A percentile compares a stretch with the other conserved stretches of the same genome.
phyloP scores from a whole-genome alignment of 2,888 invertebrate species.

The Xanthorhoe spadicearia region DNA sequence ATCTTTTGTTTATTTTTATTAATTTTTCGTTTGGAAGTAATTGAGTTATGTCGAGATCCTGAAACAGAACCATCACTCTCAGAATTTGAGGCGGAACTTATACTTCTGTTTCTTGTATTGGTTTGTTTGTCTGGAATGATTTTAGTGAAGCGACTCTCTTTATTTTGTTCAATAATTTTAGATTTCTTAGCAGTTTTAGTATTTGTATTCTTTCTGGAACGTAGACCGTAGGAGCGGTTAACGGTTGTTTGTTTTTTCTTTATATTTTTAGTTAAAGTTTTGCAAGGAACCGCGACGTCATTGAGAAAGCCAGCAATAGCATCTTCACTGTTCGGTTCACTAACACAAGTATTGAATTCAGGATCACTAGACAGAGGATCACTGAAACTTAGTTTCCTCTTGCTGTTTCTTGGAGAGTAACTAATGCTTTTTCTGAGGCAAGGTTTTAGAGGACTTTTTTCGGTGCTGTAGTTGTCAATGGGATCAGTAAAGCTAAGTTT shows the following conservation, averaged over 20 bases:
- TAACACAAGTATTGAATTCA: not conserved
- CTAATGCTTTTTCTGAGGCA: not conserved
- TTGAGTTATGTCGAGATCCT: not conserved
- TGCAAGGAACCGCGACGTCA: not conserved
- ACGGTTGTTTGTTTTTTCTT: conserved; percentile 2
- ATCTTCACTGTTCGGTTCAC: conserved; percentile 13
- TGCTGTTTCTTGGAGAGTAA: not conserved
- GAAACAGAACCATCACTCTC: not conserved
- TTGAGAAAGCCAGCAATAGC: conserved; percentile 11
- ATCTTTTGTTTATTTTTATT: not conserved
- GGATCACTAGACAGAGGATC: conserved; percentile 6
- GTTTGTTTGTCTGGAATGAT: not conserved
- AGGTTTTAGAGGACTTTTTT: conserved; percentile 7
- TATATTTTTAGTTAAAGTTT: not conserved
- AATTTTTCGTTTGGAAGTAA: not conserved
- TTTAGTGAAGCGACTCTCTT: not conserved
- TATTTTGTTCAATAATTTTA: not conserved
- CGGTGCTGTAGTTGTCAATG: not conserved
- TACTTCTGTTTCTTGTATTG: not conserved
- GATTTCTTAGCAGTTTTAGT: not conserved
- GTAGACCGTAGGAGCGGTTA: not conserved
- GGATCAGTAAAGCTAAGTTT: not conserved
- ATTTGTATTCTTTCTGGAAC: conserved; percentile 5
- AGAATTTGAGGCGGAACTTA: not conserved
- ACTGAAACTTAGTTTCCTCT: conserved; percentile 19